phyloP scores from a whole-genome alignment of 2,113 vertebrate genomes.

The Rattus rattus region DNA sequence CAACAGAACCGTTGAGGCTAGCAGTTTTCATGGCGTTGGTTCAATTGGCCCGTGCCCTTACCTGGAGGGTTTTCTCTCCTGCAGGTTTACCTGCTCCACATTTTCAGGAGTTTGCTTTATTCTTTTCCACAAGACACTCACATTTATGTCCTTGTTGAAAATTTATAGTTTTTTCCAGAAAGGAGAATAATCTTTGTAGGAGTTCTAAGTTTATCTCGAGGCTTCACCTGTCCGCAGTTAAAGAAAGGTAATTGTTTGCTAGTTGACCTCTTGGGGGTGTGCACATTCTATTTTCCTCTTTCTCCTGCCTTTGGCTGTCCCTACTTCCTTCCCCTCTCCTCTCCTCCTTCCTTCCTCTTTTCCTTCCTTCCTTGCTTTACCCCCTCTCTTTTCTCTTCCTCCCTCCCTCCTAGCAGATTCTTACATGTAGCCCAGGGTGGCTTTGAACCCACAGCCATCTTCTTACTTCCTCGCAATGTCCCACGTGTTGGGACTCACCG shows the following conservation, averaged over 20 bases:
- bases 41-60: not conserved
- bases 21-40: not conserved
- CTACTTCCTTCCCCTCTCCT: not conserved
- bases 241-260: not conserved
- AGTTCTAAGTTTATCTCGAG: not conserved
- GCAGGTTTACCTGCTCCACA: not conserved
- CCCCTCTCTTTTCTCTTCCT: too few relatives aligned
- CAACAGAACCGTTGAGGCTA: not conserved
- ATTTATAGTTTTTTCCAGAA: not conserved
- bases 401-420: not conserved
- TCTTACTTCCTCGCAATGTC: not conserved
- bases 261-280: not conserved
- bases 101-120: not conserved
- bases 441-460: not conserved
- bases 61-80: not conserved
- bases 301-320: not conserved
- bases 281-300: not conserved
- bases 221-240: not conserved
- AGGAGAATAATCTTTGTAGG: not conserved
- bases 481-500: not conserved
- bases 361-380: not conserved
- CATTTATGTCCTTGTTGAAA: conserved; percentile 28
- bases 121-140: not conserved
- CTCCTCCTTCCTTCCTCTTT: accelerated
- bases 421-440: not conserved